Evolutionary conservation across 2,888 invertebrate species (phyloP).

Genomic region (Zhuqinia jingwanae): DNA sequence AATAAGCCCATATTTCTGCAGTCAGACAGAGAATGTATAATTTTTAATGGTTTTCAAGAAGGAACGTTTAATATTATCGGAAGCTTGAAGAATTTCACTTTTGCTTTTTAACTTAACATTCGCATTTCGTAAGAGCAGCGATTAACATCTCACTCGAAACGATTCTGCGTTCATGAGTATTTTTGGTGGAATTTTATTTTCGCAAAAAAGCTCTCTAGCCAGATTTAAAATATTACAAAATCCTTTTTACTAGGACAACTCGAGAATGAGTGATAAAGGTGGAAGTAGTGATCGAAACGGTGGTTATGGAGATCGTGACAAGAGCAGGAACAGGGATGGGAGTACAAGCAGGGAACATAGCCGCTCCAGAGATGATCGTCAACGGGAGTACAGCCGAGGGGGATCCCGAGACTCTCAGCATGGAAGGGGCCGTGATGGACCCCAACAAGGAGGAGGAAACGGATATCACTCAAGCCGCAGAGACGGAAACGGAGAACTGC

Average conservation of each 20-base stretch:
- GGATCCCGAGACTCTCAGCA: neutral
- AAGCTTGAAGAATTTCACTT: too few relatives aligned
- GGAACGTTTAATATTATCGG: too few relatives aligned
- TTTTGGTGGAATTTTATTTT: too few relatives aligned
- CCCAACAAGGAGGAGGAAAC: neutral
- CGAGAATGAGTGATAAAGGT: neutral
- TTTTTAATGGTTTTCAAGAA: too few relatives aligned
- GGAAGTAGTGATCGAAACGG: neutral
- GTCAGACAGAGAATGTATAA: too few relatives aligned
- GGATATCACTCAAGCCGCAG: slow-evolving; percentile 5
- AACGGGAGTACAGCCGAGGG: slow-evolving; percentile 2
- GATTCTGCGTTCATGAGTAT: too few relatives aligned
- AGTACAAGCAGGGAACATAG: slow-evolving; percentile 24
- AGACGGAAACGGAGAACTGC: neutral
- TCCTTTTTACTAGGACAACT: neutral
- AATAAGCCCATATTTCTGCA: too few relatives aligned
- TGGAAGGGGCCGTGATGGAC: neutral
- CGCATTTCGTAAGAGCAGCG: too few relatives aligned
- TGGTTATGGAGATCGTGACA: slow-evolving; percentile 2
- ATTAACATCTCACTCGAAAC: too few relatives aligned
- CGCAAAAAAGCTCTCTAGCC: too few relatives aligned
- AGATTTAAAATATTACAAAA: too few relatives aligned
- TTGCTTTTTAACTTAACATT: too few relatives aligned
- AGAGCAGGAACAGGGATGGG: neutral
- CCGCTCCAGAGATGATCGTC: slow-evolving; percentile 20